Conservation (phyloP, 2,888 invertebrate genomes). For the Mechanitis mazaeus region DNA sequence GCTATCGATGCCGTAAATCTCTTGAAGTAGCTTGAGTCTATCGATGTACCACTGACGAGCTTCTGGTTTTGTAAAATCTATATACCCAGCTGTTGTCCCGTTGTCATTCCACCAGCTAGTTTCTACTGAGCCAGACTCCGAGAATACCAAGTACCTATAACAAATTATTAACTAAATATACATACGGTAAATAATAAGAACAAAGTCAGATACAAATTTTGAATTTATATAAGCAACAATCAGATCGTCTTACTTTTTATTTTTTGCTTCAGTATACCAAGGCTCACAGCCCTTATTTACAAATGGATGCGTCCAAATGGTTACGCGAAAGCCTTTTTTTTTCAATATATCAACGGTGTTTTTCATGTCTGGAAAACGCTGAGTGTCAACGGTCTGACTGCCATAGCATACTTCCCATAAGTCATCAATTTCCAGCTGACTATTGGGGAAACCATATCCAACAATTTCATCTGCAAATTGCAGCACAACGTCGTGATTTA, state of each 20-base stretch:
- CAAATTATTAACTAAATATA: too few species aligned
- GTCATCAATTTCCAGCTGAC: conserved; percentile 80
- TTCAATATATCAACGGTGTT: conserved; percentile 59
- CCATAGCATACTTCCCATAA: conserved; percentile 81
- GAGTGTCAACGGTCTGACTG: conserved; percentile 66
- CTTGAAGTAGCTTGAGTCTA: conserved; percentile 70
- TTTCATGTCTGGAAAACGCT: conserved; percentile 75
- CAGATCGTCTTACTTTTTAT: conserved; percentile 56
- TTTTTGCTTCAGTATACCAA: conserved; percentile 61
- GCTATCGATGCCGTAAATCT: conserved; percentile 80
- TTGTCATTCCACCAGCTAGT: conserved; percentile 76
- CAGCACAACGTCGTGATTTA: conserved; percentile 69
- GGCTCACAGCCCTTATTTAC: conserved; percentile 76
- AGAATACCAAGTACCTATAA: conserved; percentile 65
- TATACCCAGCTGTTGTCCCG: conserved; percentile 70
- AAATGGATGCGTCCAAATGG: conserved; percentile 81
- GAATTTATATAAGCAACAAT: not conserved
- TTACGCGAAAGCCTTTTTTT: conserved; percentile 72
- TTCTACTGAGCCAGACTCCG: conserved; percentile 63
- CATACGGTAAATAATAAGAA: too few species aligned
- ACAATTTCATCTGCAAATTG: conserved; percentile 72
- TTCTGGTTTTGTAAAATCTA: conserved; percentile 83
- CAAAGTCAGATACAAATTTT: too few species aligned
- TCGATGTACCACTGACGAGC: conserved; percentile 79
- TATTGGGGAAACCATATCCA: conserved; percentile 66